Conservation (phyloP, 2,113 vertebrate genomes). For the Sigmodon hispidus region DNA sequence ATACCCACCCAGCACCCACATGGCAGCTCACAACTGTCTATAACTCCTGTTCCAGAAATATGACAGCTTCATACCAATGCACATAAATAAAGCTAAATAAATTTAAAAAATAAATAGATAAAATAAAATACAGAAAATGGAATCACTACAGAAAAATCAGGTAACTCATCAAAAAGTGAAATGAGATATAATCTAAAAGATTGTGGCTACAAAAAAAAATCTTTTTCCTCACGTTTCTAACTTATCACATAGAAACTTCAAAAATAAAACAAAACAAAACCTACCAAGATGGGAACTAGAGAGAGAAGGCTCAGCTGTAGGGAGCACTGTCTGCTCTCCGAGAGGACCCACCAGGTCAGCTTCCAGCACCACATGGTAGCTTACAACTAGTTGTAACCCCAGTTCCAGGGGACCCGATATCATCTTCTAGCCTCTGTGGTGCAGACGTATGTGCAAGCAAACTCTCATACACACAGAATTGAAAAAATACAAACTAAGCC, state of each 20-base stretch:
- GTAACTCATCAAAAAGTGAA: not conserved
- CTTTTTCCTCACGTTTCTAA: constrained; percentile 10
- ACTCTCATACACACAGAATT: not conserved
- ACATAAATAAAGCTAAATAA: too few species aligned
- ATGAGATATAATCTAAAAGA: not conserved
- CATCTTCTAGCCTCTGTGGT: not conserved
- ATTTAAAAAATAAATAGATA: too few species aligned
- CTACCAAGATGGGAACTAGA: not conserved
- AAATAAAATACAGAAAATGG: not conserved
- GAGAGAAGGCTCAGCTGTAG: not conserved
- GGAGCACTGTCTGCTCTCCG: not conserved
- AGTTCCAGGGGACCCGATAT: not conserved
- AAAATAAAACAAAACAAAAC: not conserved
- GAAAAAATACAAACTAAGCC: not conserved
- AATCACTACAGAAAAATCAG: not conserved
- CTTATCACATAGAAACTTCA: not conserved
- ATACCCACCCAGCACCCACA: too few species aligned
- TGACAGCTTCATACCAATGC: too few species aligned
- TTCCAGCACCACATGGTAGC: not conserved
- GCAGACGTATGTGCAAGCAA: not conserved
- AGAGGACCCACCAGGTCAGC: not conserved
- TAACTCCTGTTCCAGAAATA: too few species aligned
- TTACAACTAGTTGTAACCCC: not conserved
- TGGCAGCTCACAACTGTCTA: too few species aligned
- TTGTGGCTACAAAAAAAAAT: not conserved